These are phyloP conservation scores for Bombyx mandarina DNA, from an alignment of 1,140 invertebrate species.

Conservation along the genomic window DNA sequence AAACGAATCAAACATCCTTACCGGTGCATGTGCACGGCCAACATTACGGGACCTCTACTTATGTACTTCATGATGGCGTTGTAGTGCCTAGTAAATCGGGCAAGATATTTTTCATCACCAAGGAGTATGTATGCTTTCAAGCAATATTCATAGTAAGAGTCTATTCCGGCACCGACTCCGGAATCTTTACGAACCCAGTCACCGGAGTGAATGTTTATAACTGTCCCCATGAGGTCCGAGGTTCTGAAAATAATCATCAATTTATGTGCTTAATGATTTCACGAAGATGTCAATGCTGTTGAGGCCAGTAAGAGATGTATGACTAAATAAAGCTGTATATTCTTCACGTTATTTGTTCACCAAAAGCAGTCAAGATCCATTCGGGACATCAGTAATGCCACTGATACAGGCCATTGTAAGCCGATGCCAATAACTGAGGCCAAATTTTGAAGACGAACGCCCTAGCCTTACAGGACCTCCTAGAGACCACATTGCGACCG, in stretches of 20 bases:
- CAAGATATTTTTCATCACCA: slow-evolving; percentile 91
- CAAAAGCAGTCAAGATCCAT: too few species aligned
- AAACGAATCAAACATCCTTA: slow-evolving; percentile 13
- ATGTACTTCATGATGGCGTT: slow-evolving; percentile 99
- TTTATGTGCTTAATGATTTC: too few species aligned
- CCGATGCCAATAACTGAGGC: too few species aligned
- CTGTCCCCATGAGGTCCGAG: slow-evolving; percentile 94
- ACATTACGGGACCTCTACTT: slow-evolving; percentile 92
- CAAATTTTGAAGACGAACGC: too few species aligned
- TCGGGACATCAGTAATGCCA: too few species aligned
- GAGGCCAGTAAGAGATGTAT: too few species aligned
- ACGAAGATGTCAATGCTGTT: too few species aligned
- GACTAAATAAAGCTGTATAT: too few species aligned
- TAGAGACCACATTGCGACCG: too few species aligned
- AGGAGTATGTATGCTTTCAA: slow-evolving; percentile 92
- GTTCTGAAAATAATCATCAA: slow-evolving; percentile 54
- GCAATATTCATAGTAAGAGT: slow-evolving; percentile 99
- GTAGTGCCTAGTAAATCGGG: slow-evolving; percentile 96
- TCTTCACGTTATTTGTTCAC: too few species aligned
- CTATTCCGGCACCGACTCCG: slow-evolving; percentile 98
- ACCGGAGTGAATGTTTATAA: slow-evolving; percentile 96
- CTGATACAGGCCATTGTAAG: too few species aligned
- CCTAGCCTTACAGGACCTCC: too few species aligned
- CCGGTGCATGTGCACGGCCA: slow-evolving; percentile 98
- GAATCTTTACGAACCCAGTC: slow-evolving; percentile 97